Percentiles rank a stretch among this genome's conserved stretches.
These are phyloP conservation scores for Physella acuta DNA, from an alignment of 1,140 invertebrate species.

Conservation along the genomic window DNA sequence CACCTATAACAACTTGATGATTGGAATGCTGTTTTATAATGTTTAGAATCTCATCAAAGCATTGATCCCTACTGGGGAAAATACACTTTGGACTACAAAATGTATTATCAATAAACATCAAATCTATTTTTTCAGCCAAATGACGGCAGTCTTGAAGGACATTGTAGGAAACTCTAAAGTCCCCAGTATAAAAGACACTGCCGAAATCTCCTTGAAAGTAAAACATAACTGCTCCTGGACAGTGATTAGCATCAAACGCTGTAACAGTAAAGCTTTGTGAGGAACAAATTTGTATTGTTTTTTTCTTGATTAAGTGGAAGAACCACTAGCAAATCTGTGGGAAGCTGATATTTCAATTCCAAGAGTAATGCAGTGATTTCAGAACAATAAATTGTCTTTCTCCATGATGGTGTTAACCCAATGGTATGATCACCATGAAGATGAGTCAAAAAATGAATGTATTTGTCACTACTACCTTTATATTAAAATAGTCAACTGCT, in stretches of 20 bases:
- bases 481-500: conserved; percentile 58
- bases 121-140: conserved; percentile 44
- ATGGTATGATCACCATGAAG: conserved; percentile 56
- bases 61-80: conserved; percentile 53
- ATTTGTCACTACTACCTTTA: conserved; percentile 32
- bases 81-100: conserved; percentile 58
- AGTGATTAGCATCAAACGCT: conserved; percentile 62
- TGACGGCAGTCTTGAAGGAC: conserved; percentile 11
- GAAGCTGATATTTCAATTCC: conserved; percentile 27
- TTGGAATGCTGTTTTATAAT: conserved; percentile 44
- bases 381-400: conserved; percentile 54
- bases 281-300: conserved; percentile 40
- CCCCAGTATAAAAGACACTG: conserved; percentile 60
- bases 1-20: conserved; percentile 52
- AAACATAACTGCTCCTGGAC: conserved; percentile 63
- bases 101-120: conserved; percentile 62
- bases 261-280: conserved; percentile 57
- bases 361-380: conserved; percentile 46
- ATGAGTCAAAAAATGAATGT: conserved; percentile 56
- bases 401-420: conserved; percentile 56
- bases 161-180: conserved; percentile 41
- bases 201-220: conserved; percentile 63
- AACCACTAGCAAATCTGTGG: neutral
- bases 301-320: neutral
- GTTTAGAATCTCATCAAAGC: conserved; percentile 45